These are phyloP conservation scores for Dendrolimus kikuchii DNA, from an alignment of 1,140 invertebrate genomes.

Conservation along the genomic window DNA sequence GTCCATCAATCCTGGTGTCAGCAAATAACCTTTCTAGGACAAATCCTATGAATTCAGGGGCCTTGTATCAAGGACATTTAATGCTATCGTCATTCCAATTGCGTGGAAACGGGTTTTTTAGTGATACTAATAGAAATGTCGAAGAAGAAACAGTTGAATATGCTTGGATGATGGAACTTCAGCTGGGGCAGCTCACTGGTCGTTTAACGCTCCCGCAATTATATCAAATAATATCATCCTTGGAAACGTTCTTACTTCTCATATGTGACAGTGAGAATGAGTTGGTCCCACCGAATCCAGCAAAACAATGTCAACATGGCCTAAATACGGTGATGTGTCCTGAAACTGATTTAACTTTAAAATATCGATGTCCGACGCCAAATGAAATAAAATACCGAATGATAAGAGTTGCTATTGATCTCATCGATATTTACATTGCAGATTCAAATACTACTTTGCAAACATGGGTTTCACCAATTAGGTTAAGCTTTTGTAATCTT, in stretches of 20 bases:
- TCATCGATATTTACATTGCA: constrained; percentile 91
- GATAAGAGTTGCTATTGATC: constrained; percentile 92
- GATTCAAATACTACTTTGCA: constrained; percentile 91
- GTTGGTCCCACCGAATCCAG: constrained; percentile 83
- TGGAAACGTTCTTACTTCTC: constrained; percentile 92
- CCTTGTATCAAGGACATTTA: constrained; percentile 88
- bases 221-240: constrained; percentile 87
- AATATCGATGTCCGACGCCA: constrained; percentile 85
- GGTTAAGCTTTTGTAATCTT: constrained; percentile 93
- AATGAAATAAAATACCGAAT: constrained; percentile 97
- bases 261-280: constrained; percentile 92
- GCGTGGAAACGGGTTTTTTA: constrained; percentile 98
- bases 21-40: constrained; percentile 80
- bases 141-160: constrained; percentile 98
- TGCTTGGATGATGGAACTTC: constrained; percentile 92
- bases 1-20: constrained; percentile 89
- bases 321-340: constrained; percentile 83
- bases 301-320: constrained; percentile 90
- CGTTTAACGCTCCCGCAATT: constrained; percentile 86
- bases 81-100: constrained; percentile 92
- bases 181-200: constrained; percentile 86
- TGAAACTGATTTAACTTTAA: constrained; percentile 80
- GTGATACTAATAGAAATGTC: constrained; percentile 88
- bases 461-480: constrained; percentile 90
- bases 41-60: constrained; percentile 72